phyloP scores from a whole-genome alignment of 2,888 invertebrate species.

The Marasmarcha lunaedactyla region DNA sequence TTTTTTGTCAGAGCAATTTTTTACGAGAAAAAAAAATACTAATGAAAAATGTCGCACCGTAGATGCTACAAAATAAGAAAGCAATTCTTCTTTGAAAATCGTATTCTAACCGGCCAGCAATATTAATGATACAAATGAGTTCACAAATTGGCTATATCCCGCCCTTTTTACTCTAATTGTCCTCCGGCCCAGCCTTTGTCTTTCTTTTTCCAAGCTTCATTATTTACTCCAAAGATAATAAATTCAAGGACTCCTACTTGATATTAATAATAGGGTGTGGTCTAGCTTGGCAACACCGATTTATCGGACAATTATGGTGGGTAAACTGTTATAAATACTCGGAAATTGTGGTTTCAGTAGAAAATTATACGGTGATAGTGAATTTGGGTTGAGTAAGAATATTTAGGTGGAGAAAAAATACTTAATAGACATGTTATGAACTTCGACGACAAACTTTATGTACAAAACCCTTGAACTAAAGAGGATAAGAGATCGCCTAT shows the following conservation, averaged over 20 bases:
- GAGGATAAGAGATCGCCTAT: too few species aligned
- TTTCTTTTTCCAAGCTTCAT: slow-evolving; percentile 25
- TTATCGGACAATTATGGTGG: slow-evolving; percentile 41
- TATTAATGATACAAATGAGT: slow-evolving; percentile 41
- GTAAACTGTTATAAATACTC: too few species aligned
- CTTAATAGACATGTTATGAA: too few species aligned
- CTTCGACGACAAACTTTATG: too few species aligned
- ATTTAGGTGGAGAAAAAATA: too few species aligned
- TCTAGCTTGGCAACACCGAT: slow-evolving; percentile 24
- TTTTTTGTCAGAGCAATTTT: too few species aligned
- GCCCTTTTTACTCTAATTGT: slow-evolving; percentile 3
- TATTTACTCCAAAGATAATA: slow-evolving; percentile 38
- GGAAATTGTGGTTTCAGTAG: too few species aligned
- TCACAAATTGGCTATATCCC: slow-evolving; percentile 24
- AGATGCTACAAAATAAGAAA: neutral
- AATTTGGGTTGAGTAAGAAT: too few species aligned
- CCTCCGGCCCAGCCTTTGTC: slow-evolving; percentile 2
- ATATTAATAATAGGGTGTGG: slow-evolving; percentile 42
- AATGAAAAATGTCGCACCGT: too few species aligned
- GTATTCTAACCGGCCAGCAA: slow-evolving; percentile 12
- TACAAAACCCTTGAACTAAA: too few species aligned
- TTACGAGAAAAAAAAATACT: too few species aligned
- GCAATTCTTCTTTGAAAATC: slow-evolving; percentile 9
- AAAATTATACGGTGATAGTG: too few species aligned
- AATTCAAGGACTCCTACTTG: slow-evolving; percentile 27